A percentile compares a stretch with the other conserved stretches of the same genome.
These are phyloP conservation scores for Oeneis ivallda DNA, from an alignment of 2,888 invertebrate species.

Conservation along the genomic window DNA sequence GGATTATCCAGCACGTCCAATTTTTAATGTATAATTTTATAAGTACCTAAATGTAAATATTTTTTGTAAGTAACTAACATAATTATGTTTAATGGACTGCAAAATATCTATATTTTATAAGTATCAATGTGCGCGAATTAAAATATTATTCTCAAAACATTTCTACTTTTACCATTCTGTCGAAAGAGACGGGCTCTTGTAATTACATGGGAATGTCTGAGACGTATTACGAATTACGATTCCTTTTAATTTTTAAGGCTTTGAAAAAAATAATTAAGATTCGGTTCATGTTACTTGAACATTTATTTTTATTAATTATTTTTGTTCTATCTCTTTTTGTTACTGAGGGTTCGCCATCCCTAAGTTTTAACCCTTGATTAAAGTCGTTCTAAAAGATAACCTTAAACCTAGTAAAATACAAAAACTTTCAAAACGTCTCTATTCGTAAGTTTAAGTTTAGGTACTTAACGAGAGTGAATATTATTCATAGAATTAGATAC, in stretches of 20 bases:
- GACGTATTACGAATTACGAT: conserved; percentile 7
- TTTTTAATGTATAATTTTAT: too few relatives aligned
- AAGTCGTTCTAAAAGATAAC: too few relatives aligned
- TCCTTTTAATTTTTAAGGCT: conserved; percentile 2
- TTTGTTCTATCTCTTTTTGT: neutral
- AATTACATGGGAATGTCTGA: conserved; percentile 21
- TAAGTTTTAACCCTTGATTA: too few relatives aligned
- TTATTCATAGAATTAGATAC: neutral
- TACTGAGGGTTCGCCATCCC: too few relatives aligned
- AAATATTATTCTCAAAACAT: conserved; percentile 24
- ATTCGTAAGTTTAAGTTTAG: too few relatives aligned
- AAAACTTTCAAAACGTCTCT: neutral
- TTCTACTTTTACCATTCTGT: conserved; percentile 21
- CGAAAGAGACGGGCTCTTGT: conserved; percentile 16
- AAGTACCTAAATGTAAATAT: too few relatives aligned
- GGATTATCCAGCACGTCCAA: too few relatives aligned
- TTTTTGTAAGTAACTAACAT: too few relatives aligned
- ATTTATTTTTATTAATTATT: neutral
- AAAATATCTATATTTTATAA: too few relatives aligned
- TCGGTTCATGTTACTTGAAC: neutral
- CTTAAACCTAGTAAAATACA: too few relatives aligned
- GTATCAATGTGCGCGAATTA: conserved; percentile 12
- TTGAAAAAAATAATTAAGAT: neutral
- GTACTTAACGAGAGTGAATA: too few relatives aligned
- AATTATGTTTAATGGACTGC: neutral